Evolutionary conservation across 2,888 invertebrate genomes (phyloP).

Genomic region (Cheilosia variabilis): DNA sequence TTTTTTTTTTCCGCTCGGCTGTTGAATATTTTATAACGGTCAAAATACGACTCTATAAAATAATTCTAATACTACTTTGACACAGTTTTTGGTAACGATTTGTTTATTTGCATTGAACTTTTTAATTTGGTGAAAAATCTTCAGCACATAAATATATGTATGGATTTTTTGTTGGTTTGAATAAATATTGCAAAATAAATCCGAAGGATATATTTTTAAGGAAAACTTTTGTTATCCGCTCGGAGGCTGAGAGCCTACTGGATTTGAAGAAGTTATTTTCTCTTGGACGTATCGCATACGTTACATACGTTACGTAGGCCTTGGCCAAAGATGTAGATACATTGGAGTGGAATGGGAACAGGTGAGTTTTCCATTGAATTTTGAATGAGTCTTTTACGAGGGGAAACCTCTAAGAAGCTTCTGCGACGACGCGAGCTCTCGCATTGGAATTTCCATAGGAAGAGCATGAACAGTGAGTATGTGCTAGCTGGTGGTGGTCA

Average conservation of each 20-base stretch:
- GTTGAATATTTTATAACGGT: conserved; percentile 67
- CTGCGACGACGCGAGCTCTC: conserved; percentile 65
- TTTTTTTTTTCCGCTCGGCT: conserved; percentile 20
- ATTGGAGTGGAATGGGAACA: conserved; percentile 66
- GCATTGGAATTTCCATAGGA: conserved; percentile 64
- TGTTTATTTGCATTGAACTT: conserved; percentile 10
- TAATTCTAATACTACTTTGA: not conserved
- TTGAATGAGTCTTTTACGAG: conserved; percentile 41
- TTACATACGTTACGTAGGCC: conserved; percentile 46
- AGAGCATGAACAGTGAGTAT: not conserved
- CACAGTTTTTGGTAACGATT: not conserved
- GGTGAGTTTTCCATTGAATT: conserved; percentile 68
- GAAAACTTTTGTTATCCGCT: conserved; percentile 83
- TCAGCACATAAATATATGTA: not conserved
- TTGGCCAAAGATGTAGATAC: conserved; percentile 66
- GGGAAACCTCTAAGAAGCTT: not conserved
- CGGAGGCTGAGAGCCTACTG: conserved; percentile 84
- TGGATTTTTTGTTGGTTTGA: not conserved
- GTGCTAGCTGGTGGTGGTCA: not conserved
- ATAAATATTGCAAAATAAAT: conserved; percentile 40
- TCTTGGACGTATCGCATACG: conserved; percentile 63
- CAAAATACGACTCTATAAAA: not conserved
- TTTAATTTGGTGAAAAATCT: conserved; percentile 1
- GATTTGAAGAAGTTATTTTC: conserved; percentile 79
- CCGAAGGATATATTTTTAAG: conserved; percentile 57